These are phyloP conservation scores for Daboia siamensis DNA, from an alignment of 2,113 vertebrate species.

Conservation along the genomic window DNA sequence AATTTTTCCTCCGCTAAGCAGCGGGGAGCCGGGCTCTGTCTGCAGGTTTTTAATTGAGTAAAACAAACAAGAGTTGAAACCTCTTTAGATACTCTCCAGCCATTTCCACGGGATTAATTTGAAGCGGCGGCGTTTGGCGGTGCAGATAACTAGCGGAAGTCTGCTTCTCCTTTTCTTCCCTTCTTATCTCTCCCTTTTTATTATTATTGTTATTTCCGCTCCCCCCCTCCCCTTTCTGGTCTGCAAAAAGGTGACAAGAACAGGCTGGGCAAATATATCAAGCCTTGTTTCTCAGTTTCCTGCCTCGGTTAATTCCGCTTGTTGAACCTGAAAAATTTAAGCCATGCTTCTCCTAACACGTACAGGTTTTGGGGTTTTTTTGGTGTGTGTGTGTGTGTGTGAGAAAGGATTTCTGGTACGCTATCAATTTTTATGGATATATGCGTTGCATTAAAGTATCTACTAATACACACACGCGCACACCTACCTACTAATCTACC, in stretches of 20 bases:
- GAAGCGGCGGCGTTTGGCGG: background rate
- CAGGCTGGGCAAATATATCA: background rate
- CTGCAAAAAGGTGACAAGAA: background rate
- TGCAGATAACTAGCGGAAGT: background rate
- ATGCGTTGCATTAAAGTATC: background rate
- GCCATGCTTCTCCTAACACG: background rate
- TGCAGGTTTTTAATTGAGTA: constrained; percentile 64
- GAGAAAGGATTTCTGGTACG: background rate
- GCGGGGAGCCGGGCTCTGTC: constrained; percentile 59
- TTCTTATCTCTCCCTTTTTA: background rate
- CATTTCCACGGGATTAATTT: constrained; percentile 39
- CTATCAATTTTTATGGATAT: background rate
- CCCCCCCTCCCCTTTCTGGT: background rate
- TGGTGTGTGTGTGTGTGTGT: background rate
- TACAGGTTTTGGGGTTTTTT: background rate
- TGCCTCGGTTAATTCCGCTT: background rate
- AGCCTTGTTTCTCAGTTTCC: background rate
- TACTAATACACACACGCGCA: background rate
- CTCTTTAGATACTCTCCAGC: constrained; percentile 40
- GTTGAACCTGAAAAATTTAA: background rate
- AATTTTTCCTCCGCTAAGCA: constrained; percentile 21
- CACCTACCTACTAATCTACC: background rate
- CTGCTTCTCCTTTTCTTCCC: background rate
- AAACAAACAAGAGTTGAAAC: constrained; percentile 54
- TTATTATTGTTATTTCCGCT: background rate